Base-by-base conservation (phyloP, 1,140 invertebrate genomes). In the Euura lappo region DNA sequence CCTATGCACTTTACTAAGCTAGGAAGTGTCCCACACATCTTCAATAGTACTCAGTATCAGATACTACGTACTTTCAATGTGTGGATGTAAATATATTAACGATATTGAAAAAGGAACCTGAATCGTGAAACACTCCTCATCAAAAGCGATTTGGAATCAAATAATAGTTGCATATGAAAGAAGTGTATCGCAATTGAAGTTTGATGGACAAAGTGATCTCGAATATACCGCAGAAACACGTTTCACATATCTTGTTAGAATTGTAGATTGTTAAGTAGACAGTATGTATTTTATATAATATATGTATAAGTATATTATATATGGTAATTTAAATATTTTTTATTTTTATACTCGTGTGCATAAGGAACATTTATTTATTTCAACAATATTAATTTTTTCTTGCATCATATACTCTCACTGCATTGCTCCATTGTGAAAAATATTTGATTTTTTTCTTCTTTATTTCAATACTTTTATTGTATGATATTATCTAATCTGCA, bases 301-400 rank as follows among this genome's bases (percentile, higher is more conserved):
- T 60, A 60, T n/a, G 13, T 60, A n/a, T 60, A 60, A 60, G 51
- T 60, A n/a, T 60, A 60, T 28, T 28, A 60, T 60, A 0, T n/a
- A 60, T 60, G 10, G 51, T 60, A 60, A 60, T 60, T 60, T n/a
- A 60, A 11, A 60, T 60, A 11, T 28, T 28, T 28, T 64, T 74
- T 73, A 70, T 75, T 77, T 47, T 73, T 71, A 75, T 74, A 68
- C 69, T 74, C 65, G 45, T 78, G 74, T 75, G 74, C 72, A 43
- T 76, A 70, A 79, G 76, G 77, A 77, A 79, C 74, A 75, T 75
- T 76, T 68, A 42, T 68, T 73, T 71, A 60, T 74, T 74, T 66
- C 69, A 71, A 78, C 68, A 72, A 74, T 65, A 64, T 75, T 71
- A 71, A 69, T 60, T 72, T 60, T 74, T 60, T 8, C 5, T 60